Conservation (phyloP, 1,140 invertebrate species). For the Choristoneura fumiferana region DNA sequence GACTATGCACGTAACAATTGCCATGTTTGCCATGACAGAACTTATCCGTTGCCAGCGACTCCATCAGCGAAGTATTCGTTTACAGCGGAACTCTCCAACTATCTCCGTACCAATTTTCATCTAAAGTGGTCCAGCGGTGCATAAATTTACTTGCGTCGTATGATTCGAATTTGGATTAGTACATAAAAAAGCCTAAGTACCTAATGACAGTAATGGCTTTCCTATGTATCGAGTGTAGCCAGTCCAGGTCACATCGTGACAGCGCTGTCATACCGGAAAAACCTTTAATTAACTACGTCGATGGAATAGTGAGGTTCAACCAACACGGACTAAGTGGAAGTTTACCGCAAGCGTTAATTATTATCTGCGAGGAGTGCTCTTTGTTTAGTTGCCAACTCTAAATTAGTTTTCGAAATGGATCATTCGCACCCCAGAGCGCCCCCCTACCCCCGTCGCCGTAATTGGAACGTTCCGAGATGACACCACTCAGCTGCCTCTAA, state of each 20-base stretch:
- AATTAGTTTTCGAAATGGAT: conserved; percentile 79
- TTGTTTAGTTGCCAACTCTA: conserved; percentile 78
- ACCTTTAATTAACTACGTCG: conserved; percentile 71
- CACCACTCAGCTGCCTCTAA: conserved; percentile 71
- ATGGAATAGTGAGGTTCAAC: conserved; percentile 59
- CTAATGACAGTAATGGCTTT: too few relatives aligned
- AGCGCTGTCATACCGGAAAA: conserved; percentile 44
- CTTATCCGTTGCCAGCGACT: too few relatives aligned
- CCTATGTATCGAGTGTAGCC: neutral
- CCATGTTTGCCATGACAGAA: too few relatives aligned
- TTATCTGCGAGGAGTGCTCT: conserved; percentile 77
- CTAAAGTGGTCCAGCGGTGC: too few relatives aligned
- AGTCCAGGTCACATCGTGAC: neutral
- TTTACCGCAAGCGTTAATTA: conserved; percentile 78
- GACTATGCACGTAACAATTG: too few relatives aligned
- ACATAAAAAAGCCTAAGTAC: too few relatives aligned
- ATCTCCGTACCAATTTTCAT: too few relatives aligned
- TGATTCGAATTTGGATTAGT: too few relatives aligned
- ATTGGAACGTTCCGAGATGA: conserved; percentile 77
- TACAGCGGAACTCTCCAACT: too few relatives aligned
- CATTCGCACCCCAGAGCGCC: conserved; percentile 65
- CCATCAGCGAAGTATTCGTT: too few relatives aligned
- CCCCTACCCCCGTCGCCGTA: conserved; percentile 47
- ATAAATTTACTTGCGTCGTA: too few relatives aligned
- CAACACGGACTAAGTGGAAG: conserved; percentile 73